Evolutionary conservation across 2,888 invertebrate species (phyloP), one percentile per base, ranked within the genome.

Genomic region (Meliscaeva auricollis): DNA sequence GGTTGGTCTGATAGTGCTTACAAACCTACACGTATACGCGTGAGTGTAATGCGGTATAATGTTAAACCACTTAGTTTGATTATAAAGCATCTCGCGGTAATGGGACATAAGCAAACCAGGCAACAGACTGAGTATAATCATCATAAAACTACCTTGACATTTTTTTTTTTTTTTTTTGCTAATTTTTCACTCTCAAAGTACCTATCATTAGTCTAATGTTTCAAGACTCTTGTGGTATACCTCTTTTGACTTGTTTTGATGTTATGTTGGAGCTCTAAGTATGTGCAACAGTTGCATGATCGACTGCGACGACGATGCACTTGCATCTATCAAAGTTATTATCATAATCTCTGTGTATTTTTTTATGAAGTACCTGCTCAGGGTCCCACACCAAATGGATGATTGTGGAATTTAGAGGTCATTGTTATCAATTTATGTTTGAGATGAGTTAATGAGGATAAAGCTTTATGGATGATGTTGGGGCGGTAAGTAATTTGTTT

Each of bases 141-240:
- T 66, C 41, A 38, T 41, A 41, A 22, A 72, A 54, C 66, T 48
- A 68, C 84, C 84, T 84, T 84, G 84, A 84, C 84, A 84, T 80
- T 84, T 84, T 82, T 80, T 58, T 26, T 80, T 84, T 84, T 82
- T 80, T 58, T 26, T 52, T 69, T 74, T 52, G 44, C 62, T 46
- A 54, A 69, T 41, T 74, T 78, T 78, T 75, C 84, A 70, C 80
- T 72, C 72, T 76, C 72, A 80, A 76, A 46, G 66, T 68, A 72
- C 66, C 75, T 3, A 9, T 84, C 84, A 84, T 84, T 75, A 84
- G 72, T 80, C 58, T 80, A 72, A 52, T 46, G 80, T 84, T 80
- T 68, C 84, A 69, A 69, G 56, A 35, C 11, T 58, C 46, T 20
- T 44, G 56, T 50, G 54, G 41, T 60, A 58, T 64, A 41, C n/a